These are phyloP conservation scores for Australoheros scitulus DNA, from an alignment of 2,113 vertebrate genomes.

Conservation along the genomic window DNA sequence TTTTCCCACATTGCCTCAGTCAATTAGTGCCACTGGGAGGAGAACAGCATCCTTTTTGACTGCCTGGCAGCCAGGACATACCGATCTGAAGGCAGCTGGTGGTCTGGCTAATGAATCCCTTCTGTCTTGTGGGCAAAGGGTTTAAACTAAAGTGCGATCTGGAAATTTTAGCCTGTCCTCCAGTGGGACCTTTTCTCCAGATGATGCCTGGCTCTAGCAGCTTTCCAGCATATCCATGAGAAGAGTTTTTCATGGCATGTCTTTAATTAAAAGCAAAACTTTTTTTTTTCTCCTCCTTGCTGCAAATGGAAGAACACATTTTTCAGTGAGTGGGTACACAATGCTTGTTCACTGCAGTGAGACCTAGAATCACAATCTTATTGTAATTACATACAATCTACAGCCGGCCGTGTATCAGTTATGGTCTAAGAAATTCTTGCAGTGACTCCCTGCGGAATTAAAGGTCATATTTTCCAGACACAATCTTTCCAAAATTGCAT, in stretches of 20 bases:
- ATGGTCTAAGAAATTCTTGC: not conserved
- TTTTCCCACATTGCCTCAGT: conserved; percentile 33
- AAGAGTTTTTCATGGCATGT: not conserved
- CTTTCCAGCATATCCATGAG: not conserved
- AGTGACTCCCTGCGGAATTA: not conserved
- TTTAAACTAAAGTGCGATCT: conserved; percentile 23
- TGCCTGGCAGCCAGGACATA: conserved; percentile 24
- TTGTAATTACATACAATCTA: not conserved
- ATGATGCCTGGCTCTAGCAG: not conserved
- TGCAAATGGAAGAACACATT: not conserved
- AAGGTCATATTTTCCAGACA: conserved; percentile 14
- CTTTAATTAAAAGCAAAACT: not conserved
- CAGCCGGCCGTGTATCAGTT: not conserved
- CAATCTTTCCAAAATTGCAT: not conserved
- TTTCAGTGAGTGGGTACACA: not conserved
- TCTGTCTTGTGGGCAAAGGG: conserved; percentile 26
- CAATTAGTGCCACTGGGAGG: conserved; percentile 19
- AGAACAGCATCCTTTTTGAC: conserved; percentile 23
- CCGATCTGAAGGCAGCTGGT: conserved; percentile 36
- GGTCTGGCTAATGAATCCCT: conserved; percentile 39
- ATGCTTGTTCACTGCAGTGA: not conserved
- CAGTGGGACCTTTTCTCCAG: not conserved
- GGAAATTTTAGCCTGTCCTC: not conserved
- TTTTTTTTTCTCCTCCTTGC: too few relatives aligned
- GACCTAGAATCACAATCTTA: not conserved